These are phyloP conservation scores for Mormyrus hasselquistii DNA, from an alignment of 2,797 vertebrate genomes.

Conservation along the genomic window DNA sequence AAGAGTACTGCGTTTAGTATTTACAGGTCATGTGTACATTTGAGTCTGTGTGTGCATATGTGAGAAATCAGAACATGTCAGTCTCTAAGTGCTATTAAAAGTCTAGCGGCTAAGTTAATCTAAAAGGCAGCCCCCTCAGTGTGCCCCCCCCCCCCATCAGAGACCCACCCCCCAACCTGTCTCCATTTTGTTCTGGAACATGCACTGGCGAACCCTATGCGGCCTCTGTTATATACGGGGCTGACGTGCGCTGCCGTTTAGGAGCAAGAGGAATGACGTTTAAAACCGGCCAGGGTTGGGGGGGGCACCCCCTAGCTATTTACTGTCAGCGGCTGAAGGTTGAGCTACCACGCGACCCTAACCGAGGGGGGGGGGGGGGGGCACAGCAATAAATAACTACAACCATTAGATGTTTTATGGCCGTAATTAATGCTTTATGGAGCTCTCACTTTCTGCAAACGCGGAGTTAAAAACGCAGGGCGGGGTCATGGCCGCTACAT, in stretches of 20 bases:
- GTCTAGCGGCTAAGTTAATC: background rate
- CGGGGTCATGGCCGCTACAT: background rate
- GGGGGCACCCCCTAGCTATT: constrained; percentile 10
- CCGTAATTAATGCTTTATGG: constrained; percentile 47
- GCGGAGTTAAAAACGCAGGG: constrained; percentile 23
- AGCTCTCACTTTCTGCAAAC: constrained; percentile 37
- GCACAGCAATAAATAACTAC: constrained; percentile 39
- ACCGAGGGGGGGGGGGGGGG: constrained; percentile 14
- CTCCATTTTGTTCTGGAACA: background rate
- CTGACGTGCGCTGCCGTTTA: constrained; percentile 21
- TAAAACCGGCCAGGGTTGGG: background rate
- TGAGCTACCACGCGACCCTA: constrained; percentile 1
- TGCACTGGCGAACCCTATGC: constrained; percentile 16
- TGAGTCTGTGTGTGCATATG: background rate
- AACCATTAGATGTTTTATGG: constrained; percentile 40
- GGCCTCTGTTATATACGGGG: constrained; percentile 31
- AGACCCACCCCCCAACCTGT: background rate
- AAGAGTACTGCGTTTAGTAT: background rate
- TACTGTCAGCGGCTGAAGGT: constrained; percentile 16
- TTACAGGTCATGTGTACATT: background rate
- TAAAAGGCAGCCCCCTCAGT: background rate
- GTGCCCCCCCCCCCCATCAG: background rate
- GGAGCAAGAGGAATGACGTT: constrained; percentile 21
- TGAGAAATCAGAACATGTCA: background rate
- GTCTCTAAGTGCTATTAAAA: background rate